phyloP scores from a whole-genome alignment of 1,140 invertebrate genomes.

The Brachionus rubens region DNA sequence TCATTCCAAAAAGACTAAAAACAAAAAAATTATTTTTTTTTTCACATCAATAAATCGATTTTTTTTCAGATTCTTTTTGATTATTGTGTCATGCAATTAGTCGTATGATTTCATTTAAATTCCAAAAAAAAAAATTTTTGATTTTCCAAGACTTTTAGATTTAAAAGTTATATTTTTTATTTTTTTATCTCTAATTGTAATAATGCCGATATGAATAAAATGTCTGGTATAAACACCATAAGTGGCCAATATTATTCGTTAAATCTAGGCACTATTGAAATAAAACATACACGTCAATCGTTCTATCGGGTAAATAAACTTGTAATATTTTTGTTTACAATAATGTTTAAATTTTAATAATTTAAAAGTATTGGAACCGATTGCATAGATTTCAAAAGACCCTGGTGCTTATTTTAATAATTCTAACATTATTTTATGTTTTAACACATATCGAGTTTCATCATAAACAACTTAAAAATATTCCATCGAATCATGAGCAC shows the following conservation, averaged over 20 bases:
- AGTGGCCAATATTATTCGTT: conserved; percentile 39
- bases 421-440: conserved; percentile 25
- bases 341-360: not conserved
- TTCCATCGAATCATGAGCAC: conserved; percentile 41
- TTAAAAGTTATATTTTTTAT: conserved; percentile 3
- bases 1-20: not conserved
- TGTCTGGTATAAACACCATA: conserved; percentile 31
- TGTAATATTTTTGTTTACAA: not conserved
- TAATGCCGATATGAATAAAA: not conserved
- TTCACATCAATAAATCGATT: not conserved
- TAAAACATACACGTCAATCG: conserved; percentile 33
- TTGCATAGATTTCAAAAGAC: conserved; percentile 44
- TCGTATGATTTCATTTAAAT: not conserved
- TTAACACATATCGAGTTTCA: conserved; percentile 42
- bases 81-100: conserved; percentile 20
- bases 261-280: conserved; percentile 42
- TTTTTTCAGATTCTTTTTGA: not conserved
- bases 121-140: too few species aligned
- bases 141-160: too few species aligned
- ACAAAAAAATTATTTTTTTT: not conserved
- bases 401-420: not conserved
- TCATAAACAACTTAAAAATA: conserved; percentile 40
- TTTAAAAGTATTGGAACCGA: conserved; percentile 23
- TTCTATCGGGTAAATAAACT: conserved; percentile 17
- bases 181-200: not conserved